Conservation (phyloP, 2,797 vertebrate species). For the Darevskia nairensis region DNA sequence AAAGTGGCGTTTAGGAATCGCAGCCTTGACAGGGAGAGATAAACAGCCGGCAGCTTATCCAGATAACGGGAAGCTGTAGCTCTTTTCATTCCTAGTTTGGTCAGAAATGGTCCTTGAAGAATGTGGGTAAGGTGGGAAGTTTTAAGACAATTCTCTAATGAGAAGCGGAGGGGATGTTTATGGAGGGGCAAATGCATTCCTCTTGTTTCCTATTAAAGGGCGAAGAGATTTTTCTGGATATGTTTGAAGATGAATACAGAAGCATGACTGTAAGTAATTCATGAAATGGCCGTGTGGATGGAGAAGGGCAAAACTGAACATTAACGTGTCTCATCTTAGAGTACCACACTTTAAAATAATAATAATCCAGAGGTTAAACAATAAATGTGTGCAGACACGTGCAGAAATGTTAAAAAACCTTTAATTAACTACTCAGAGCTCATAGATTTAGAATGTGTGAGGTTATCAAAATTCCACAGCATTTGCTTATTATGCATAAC, state of each 20-base stretch:
- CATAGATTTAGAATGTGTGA: too few relatives aligned
- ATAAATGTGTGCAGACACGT: fast-evolving
- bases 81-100: background rate
- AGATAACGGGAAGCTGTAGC: too few relatives aligned
- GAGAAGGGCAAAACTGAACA: too few relatives aligned
- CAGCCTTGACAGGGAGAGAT: background rate
- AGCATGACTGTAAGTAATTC: conserved; percentile 91
- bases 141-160: conserved; percentile 55
- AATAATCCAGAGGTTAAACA: background rate
- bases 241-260: conserved; percentile 99
- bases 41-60: background rate
- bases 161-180: conserved; percentile 46
- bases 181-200: background rate
- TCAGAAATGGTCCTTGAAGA: background rate
- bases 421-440: background rate
- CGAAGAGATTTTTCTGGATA: conserved; percentile 98
- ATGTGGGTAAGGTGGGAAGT: background rate
- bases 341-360: background rate
- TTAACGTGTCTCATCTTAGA: background rate
- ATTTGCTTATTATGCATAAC: background rate
- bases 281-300: background rate
- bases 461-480: background rate
- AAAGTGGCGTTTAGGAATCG: too few relatives aligned
- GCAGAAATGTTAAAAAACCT: too few relatives aligned
- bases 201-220: conserved; percentile 81